These are phyloP conservation scores for Caenorhabditis sinica DNA, from an alignment of 2,888 invertebrate species.

Conservation along the genomic window DNA sequence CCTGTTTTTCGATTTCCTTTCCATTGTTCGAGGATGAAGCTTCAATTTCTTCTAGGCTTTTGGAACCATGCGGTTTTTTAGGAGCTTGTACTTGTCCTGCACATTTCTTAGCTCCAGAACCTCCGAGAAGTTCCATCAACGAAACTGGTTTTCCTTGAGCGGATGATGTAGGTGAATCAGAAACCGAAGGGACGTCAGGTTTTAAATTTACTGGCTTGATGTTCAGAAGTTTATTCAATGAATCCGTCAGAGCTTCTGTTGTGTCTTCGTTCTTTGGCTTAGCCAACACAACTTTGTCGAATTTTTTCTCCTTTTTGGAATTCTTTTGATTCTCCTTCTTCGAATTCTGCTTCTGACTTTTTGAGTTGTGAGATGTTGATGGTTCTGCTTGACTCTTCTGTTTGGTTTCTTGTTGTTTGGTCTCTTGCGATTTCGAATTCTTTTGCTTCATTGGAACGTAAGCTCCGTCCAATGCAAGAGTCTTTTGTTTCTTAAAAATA, in stretches of 20 bases:
- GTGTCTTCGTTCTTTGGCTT: conserved; percentile 12
- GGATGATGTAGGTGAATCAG: neutral
- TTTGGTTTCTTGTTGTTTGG: conserved; percentile 15
- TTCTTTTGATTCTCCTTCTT: conserved; percentile 14
- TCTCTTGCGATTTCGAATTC: conserved; percentile 7
- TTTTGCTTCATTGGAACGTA: conserved; percentile 54
- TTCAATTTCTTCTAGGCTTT: conserved; percentile 24
- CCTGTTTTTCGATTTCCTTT: neutral
- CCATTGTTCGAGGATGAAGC: neutral
- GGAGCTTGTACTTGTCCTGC: neutral
- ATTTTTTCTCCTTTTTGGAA: conserved; percentile 33
- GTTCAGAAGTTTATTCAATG: conserved; percentile 41
- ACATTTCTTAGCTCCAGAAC: conserved; percentile 6
- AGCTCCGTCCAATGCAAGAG: conserved; percentile 26
- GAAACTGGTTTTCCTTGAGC: conserved; percentile 35
- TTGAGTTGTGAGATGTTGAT: conserved; percentile 4
- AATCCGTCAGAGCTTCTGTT: conserved; percentile 22
- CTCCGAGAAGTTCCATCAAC: conserved; percentile 44
- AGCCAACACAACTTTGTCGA: conserved; percentile 19
- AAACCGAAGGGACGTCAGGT: neutral
- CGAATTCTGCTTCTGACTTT: neutral
- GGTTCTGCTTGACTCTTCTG: neutral
- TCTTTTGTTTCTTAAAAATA: conserved; percentile 12
- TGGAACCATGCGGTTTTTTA: conserved; percentile 23
- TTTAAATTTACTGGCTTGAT: conserved; percentile 6